Evolutionary conservation across 2,113 vertebrate species (phyloP).

Genomic region (Corvus hawaiiensis): DNA sequence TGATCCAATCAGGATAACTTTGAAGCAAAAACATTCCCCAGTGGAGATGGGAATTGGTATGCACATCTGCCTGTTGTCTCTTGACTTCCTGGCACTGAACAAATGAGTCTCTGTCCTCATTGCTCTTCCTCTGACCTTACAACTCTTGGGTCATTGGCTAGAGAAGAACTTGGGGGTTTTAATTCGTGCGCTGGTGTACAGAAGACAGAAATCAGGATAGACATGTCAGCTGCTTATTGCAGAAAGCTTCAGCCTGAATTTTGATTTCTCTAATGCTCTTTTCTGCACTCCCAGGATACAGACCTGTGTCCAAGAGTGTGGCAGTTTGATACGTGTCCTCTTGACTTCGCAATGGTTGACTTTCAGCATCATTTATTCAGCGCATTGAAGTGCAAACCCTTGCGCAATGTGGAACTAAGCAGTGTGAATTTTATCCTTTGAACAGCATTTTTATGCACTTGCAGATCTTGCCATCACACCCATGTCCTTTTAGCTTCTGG

Average conservation of each 20-base stretch:
- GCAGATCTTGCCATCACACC: background rate
- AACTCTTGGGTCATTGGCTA: background rate
- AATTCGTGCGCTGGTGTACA: accelerated
- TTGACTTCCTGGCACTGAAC: background rate
- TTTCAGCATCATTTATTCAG: background rate
- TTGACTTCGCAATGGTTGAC: background rate
- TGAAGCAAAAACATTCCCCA: background rate
- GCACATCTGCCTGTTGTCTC: background rate
- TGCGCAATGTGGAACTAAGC: background rate
- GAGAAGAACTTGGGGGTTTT: background rate
- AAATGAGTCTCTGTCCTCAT: background rate
- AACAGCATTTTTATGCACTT: background rate
- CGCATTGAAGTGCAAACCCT: background rate
- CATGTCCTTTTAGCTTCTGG: background rate
- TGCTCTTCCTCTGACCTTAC: background rate
- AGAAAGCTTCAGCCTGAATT: background rate
- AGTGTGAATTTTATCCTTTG: background rate
- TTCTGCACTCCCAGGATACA: background rate
- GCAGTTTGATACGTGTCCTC: background rate
- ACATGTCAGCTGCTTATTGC: background rate
- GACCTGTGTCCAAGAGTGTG: background rate
- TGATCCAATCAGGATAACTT: background rate
- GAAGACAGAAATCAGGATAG: background rate
- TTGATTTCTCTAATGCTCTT: background rate
- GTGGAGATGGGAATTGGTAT: background rate